Evolutionary conservation across 2,888 invertebrate species (phyloP).

Genomic region (Drosophila algonquin): DNA sequence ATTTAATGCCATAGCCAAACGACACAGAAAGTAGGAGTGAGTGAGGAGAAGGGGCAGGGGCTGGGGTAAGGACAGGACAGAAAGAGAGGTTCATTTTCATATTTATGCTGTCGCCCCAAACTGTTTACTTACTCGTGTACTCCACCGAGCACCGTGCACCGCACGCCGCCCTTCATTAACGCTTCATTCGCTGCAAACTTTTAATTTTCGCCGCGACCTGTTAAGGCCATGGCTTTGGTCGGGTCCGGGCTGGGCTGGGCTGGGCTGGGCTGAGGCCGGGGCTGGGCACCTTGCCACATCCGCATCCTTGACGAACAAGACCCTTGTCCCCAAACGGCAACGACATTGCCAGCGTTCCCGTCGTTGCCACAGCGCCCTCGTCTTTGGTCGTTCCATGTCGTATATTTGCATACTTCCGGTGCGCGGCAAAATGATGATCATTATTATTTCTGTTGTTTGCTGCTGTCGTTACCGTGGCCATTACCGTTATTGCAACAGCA

Average conservation of each 20-base stretch:
- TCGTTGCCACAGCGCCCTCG: constrained; percentile 15
- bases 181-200: constrained; percentile 67
- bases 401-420: constrained; percentile 79
- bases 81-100: constrained; percentile 32
- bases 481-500: constrained; percentile 76
- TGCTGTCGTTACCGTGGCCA: constrained; percentile 77
- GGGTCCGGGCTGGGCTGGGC: background rate
- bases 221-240: constrained; percentile 36
- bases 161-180: constrained; percentile 64
- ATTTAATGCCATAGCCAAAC: constrained; percentile 49
- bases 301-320: constrained; percentile 40
- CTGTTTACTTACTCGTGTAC: constrained; percentile 53
- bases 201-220: constrained; percentile 58
- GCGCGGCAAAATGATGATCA: constrained; percentile 78
- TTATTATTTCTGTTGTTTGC: constrained; percentile 78
- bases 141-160: constrained; percentile 24
- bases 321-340: constrained; percentile 36
- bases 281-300: constrained; percentile 50
- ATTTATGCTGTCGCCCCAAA: constrained; percentile 53
- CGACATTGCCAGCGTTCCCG: background rate
- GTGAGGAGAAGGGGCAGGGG: background rate
- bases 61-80: too few relatives aligned
- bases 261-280: background rate
- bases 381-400: constrained; percentile 46
- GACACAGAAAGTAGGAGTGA: constrained; percentile 42